These are phyloP conservation scores for Penaeus vannamei DNA, from an alignment of 1,140 invertebrate species.

Conservation along the genomic window DNA sequence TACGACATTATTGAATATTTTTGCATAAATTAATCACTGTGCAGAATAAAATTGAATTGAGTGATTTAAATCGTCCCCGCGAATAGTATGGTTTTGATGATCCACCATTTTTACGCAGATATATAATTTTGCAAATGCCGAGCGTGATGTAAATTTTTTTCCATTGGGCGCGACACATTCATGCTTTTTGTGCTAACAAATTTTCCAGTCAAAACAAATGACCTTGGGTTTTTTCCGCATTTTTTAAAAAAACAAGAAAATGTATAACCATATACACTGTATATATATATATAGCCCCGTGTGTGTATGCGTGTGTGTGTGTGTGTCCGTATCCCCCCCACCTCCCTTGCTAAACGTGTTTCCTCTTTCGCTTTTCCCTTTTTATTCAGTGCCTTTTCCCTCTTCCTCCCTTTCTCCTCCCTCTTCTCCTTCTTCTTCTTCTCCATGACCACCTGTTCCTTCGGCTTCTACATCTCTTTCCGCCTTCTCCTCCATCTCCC, in stretches of 20 bases:
- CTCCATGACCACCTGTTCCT: background rate
- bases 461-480: background rate
- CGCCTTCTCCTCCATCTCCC: background rate
- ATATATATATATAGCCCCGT: too few relatives aligned
- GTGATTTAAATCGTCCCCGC: conserved; percentile 3
- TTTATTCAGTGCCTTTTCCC: too few relatives aligned
- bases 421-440: background rate
- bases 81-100: background rate
- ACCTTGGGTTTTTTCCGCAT: too few relatives aligned
- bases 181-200: background rate
- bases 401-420: background rate
- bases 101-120: background rate
- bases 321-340: too few relatives aligned
- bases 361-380: too few relatives aligned
- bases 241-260: too few relatives aligned
- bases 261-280: too few relatives aligned
- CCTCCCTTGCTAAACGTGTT: too few relatives aligned
- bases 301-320: too few relatives aligned
- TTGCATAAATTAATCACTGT: conserved; percentile 24
- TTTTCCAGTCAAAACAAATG: too few relatives aligned
- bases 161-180: background rate
- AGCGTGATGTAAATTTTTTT: background rate
- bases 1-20: conserved; percentile 19
- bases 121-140: conserved; percentile 1
- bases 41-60: conserved; percentile 18